These are phyloP conservation scores for Pedionomus torquatus DNA, from an alignment of 2,113 vertebrate genomes.

Conservation along the genomic window DNA sequence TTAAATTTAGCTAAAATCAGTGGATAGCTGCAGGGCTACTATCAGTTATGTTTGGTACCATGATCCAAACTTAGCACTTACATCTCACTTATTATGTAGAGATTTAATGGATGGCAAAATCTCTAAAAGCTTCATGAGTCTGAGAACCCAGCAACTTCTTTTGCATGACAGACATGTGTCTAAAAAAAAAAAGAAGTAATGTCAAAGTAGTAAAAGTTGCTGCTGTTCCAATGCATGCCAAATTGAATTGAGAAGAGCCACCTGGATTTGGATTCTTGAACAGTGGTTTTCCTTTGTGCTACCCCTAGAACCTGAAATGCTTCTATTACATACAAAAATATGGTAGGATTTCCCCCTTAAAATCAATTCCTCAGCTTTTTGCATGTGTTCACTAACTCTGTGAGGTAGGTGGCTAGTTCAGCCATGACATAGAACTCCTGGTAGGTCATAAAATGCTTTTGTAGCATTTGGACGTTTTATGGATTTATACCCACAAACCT, in stretches of 20 bases:
- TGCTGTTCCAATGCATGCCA: neutral
- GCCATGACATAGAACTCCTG: neutral
- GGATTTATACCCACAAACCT: neutral
- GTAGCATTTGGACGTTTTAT: neutral
- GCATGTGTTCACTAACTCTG: too few relatives aligned
- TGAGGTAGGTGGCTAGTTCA: neutral
- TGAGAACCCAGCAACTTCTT: conserved; percentile 9
- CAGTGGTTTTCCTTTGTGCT: neutral
- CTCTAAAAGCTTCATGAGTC: neutral
- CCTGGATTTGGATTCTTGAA: neutral
- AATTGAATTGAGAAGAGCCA: neutral
- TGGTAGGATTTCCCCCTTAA: neutral
- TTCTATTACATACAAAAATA: neutral
- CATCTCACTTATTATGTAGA: conserved; percentile 30
- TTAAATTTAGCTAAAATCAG: conserved; percentile 50
- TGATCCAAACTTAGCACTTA: conserved; percentile 52
- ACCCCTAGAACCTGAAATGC: neutral
- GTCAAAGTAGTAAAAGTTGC: conserved; percentile 4
- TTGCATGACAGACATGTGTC: neutral
- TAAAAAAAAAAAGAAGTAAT: neutral
- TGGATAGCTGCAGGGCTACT: neutral
- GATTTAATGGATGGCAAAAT: conserved; percentile 37
- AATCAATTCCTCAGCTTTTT: neutral
- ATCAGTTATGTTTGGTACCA: conserved; percentile 51
- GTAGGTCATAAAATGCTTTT: neutral